Conservation (phyloP, 2,888 invertebrate genomes). For the Abrostola triplasia region DNA sequence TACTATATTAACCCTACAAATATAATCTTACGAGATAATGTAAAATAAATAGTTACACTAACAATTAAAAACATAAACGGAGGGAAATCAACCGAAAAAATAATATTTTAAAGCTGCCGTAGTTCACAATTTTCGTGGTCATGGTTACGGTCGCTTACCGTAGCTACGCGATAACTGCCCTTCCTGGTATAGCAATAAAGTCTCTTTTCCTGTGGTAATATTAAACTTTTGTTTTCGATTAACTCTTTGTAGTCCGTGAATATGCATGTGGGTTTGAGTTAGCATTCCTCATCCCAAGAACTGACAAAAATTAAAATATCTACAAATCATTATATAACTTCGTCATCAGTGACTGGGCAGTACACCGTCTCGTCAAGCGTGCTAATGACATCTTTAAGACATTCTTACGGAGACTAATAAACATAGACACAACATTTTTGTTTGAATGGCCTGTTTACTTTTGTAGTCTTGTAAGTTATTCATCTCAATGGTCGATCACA, state of each 20-base stretch:
- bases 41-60: conserved; percentile 81
- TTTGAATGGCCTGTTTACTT: background rate
- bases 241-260: conserved; percentile 17
- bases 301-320: conserved; percentile 33
- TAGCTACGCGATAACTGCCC: conserved; percentile 38
- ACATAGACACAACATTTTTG: background rate
- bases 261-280: conserved; percentile 5
- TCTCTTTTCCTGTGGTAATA: conserved; percentile 23
- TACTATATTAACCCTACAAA: conserved; percentile 61
- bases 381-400: conserved; percentile 10
- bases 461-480: background rate
- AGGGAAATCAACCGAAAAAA: conserved; percentile 73
- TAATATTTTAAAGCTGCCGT: conserved; percentile 64
- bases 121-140: conserved; percentile 53
- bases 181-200: conserved; percentile 20
- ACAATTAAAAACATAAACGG: conserved; percentile 75
- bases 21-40: conserved; percentile 53
- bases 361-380: conserved; percentile 11
- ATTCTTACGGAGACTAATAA: background rate
- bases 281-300: conserved; percentile 17
- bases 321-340: conserved; percentile 43
- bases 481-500: conserved; percentile 5
- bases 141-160: conserved; percentile 41
- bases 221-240: background rate
- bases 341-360: conserved; percentile 17